phyloP scores from a whole-genome alignment of 2,888 invertebrate species.

The Andricus quercusramuli region DNA sequence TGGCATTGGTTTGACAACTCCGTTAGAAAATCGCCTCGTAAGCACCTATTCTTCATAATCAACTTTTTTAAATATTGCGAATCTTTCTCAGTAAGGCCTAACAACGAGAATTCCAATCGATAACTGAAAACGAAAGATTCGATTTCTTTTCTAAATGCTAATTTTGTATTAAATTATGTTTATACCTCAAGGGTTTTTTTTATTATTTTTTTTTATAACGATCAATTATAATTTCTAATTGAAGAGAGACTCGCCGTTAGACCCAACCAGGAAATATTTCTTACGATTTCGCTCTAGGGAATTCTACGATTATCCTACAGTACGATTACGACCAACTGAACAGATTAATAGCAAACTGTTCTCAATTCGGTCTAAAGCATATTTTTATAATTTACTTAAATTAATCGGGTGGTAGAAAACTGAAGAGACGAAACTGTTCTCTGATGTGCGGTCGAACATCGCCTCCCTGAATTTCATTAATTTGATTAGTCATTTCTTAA shows the following conservation, averaged over 20 bases:
- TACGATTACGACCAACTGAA: slow-evolving; percentile 25
- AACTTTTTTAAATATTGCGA: slow-evolving; percentile 30
- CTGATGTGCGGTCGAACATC: slow-evolving; percentile 96
- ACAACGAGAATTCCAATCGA: neutral
- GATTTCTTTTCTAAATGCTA: neutral
- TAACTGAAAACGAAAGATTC: no score
- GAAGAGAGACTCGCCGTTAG: neutral
- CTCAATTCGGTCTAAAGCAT: slow-evolving; percentile 49
- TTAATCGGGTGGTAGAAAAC: slow-evolving; percentile 92
- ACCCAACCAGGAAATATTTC: slow-evolving; percentile 31
- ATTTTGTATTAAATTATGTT: neutral
- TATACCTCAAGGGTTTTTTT: neutral
- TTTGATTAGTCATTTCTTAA: slow-evolving; percentile 38
- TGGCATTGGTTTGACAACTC: neutral
- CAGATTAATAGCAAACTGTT: neutral
- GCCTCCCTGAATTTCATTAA: slow-evolving; percentile 84
- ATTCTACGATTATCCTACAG: slow-evolving; percentile 19
- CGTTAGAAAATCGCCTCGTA: neutral
- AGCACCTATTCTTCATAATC: neutral
- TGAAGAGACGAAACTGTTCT: slow-evolving; percentile 93
- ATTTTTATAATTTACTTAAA: slow-evolving; percentile 53
- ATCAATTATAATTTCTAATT: neutral
- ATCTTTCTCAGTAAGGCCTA: neutral
- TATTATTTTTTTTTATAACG: neutral
- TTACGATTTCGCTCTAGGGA: slow-evolving; percentile 33